phyloP scores from a whole-genome alignment of 2,888 invertebrate genomes.

The Camponotus fellah region DNA sequence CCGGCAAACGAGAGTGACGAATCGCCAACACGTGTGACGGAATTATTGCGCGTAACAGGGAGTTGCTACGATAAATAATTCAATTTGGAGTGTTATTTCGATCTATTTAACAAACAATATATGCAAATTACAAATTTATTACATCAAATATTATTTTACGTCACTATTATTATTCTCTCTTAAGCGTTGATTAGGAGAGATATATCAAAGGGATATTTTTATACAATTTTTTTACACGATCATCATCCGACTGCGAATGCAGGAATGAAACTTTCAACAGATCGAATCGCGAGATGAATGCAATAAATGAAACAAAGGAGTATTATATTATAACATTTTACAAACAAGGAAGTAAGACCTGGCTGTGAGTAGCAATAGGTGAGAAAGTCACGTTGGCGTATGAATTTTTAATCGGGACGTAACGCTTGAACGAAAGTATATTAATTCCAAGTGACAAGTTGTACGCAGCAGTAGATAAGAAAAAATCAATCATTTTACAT shows the following conservation, averaged over 20 bases:
- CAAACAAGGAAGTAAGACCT: slow-evolving; percentile 40
- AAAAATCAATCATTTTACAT: slow-evolving; percentile 29
- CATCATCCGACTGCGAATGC: not conserved
- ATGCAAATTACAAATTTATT: not conserved
- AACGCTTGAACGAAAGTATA: slow-evolving; percentile 47
- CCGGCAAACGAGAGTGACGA: slow-evolving; percentile 37
- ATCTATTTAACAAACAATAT: not conserved
- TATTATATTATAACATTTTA: slow-evolving; percentile 36
- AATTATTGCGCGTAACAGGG: slow-evolving; percentile 1
- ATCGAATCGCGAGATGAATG: not conserved
- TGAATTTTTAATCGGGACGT: slow-evolving; percentile 46
- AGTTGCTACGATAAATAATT: not conserved
- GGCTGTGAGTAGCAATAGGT: slow-evolving; percentile 1
- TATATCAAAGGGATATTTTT: not conserved
- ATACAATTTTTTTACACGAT: not conserved
- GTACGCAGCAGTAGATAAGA: not conserved
- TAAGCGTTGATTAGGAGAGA: not conserved
- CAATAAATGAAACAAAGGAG: slow-evolving; percentile 31
- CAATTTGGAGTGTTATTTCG: not conserved
- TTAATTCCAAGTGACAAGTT: slow-evolving; percentile 37
- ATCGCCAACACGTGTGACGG: not conserved
- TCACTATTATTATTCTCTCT: slow-evolving; percentile 1
- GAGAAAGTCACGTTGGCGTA: slow-evolving; percentile 47
- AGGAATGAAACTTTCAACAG: not conserved
- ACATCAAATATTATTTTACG: not conserved